Evolutionary conservation across 2,113 vertebrate species (phyloP).

Genomic region (Petrocephalus microphthalmus): DNA sequence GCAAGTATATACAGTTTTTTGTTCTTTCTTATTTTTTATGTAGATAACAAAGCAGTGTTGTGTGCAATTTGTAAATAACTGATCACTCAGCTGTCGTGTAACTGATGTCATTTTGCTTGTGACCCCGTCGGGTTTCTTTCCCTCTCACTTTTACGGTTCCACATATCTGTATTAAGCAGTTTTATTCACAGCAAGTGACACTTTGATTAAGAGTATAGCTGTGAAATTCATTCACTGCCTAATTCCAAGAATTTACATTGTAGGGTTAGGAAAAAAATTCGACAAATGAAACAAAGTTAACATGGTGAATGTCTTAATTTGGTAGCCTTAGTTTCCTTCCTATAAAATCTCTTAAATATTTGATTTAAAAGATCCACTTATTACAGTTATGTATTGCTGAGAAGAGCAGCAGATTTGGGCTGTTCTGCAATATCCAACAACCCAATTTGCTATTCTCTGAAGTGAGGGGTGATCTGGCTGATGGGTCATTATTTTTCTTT

Average conservation of each 20-base stretch:
- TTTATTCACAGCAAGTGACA: background rate
- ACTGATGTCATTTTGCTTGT: background rate
- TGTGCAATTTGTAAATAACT: background rate
- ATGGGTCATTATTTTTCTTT: too few species aligned
- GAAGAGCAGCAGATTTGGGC: background rate
- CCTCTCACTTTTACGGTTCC: background rate
- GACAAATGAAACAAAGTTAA: background rate
- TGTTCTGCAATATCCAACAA: background rate
- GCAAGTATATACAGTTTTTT: background rate
- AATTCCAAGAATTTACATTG: background rate
- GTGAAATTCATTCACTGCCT: background rate
- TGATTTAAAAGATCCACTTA: background rate
- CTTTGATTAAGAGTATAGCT: background rate
- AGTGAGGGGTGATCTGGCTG: background rate
- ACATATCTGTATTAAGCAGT: background rate
- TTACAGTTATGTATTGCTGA: background rate
- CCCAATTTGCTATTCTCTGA: background rate
- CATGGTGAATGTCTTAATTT: background rate
- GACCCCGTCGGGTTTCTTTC: background rate
- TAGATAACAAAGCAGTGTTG: background rate
- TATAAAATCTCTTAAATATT: background rate
- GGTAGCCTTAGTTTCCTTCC: background rate
- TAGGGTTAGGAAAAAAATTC: background rate
- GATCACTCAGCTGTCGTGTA: background rate
- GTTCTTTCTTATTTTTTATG: background rate